Conservation (phyloP, 1,140 invertebrate species). For the Leptoteleia sp. region DNA sequence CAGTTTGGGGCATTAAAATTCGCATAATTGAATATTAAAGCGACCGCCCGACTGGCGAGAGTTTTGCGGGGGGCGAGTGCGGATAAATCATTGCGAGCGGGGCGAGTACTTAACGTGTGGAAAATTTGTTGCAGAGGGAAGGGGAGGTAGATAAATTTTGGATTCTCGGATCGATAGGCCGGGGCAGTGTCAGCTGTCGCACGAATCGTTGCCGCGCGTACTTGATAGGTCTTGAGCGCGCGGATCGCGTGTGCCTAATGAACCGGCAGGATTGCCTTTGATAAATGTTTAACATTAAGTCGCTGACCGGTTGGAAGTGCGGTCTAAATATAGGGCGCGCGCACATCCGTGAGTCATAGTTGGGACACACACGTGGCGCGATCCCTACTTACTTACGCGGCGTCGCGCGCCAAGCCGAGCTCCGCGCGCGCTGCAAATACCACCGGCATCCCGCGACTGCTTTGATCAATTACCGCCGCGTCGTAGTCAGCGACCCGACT, state of each 20-base stretch:
- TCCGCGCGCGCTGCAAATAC: conserved; percentile 70
- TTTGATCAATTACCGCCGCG: conserved; percentile 73
- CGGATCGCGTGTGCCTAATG: conserved; percentile 67
- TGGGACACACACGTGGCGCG: conserved; percentile 71
- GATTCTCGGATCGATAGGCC: conserved; percentile 66
- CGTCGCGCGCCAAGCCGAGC: conserved; percentile 59
- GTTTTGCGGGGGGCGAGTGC: too few species aligned
- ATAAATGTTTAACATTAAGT: conserved; percentile 70
- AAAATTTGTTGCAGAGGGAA: conserved; percentile 61
- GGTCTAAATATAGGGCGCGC: conserved; percentile 72
- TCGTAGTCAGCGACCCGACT: conserved; percentile 61
- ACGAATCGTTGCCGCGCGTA: conserved; percentile 62
- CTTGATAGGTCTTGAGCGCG: conserved; percentile 51
- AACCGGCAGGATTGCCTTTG: conserved; percentile 69
- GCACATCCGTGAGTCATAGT: conserved; percentile 69
- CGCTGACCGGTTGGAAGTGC: conserved; percentile 62
- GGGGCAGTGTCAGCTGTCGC: conserved; percentile 63
- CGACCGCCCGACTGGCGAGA: too few species aligned
- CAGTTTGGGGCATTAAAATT: conserved; percentile 55
- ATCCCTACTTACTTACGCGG: conserved; percentile 67
- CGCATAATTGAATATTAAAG: conserved; percentile 64
- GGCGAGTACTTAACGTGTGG: conserved; percentile 56
- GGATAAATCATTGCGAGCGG: conserved; percentile 59
- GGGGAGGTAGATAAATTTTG: conserved; percentile 57
- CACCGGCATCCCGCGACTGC: conserved; percentile 66